These are phyloP conservation scores for Apteryx mantelli DNA, from an alignment of 2,113 vertebrate genomes.

Conservation along the genomic window DNA sequence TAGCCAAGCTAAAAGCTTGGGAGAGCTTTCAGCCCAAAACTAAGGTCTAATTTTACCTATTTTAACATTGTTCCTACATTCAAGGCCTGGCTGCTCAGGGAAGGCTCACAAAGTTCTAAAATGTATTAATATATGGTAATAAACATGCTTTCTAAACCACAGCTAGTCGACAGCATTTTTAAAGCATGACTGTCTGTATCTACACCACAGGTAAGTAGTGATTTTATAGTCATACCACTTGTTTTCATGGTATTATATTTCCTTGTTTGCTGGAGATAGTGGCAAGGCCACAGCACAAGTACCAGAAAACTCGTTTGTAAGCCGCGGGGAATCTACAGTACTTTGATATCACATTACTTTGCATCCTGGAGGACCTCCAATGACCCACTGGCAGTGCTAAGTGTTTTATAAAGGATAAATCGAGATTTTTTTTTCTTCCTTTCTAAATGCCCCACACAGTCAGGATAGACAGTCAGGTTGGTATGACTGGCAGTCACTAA, in stretches of 20 bases:
- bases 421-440: background rate
- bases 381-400: rapidly evolving
- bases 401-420: background rate
- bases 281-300: background rate
- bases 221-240: background rate
- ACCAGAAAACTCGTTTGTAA: background rate
- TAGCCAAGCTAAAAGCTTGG: background rate
- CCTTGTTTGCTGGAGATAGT: background rate
- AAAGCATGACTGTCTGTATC: background rate
- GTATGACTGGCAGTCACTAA: background rate
- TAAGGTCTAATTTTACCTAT: background rate
- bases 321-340: rapidly evolving
- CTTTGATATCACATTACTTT: background rate
- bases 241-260: background rate
- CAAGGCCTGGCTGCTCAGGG: background rate
- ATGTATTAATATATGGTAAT: background rate
- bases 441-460: background rate
- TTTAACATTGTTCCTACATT: background rate
- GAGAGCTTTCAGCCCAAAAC: background rate
- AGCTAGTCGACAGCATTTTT: background rate
- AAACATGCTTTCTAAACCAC: background rate
- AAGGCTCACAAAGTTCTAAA: background rate
- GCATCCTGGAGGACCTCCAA: rapidly evolving
- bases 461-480: background rate
- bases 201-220: background rate